Evolutionary conservation across 2,888 invertebrate species (phyloP).

Genomic region (Frankliniella fusca): DNA sequence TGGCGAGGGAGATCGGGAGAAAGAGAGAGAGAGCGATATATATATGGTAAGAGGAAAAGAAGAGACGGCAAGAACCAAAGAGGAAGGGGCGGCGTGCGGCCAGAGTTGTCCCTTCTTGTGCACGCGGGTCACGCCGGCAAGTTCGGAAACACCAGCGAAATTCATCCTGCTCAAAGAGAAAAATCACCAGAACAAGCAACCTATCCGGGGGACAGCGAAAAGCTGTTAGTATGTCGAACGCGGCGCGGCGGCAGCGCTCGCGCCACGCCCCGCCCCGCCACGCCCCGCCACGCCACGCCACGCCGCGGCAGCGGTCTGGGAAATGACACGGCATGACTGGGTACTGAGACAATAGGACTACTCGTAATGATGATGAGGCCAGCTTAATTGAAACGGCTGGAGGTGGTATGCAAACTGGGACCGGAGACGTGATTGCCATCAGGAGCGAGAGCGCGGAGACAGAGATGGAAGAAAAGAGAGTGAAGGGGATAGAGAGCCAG

Average conservation of each 20-base stretch:
- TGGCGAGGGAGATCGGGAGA: too few relatives aligned
- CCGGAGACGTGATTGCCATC: background rate
- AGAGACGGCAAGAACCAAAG: too few relatives aligned
- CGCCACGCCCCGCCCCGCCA: too few relatives aligned
- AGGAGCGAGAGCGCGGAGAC: background rate
- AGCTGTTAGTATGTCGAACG: too few relatives aligned
- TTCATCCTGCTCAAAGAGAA: slow-evolving; percentile 6
- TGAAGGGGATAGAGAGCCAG: too few relatives aligned
- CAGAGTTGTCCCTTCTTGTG: background rate
- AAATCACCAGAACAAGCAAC: background rate
- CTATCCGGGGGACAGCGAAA: background rate
- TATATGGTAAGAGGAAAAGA: too few relatives aligned
- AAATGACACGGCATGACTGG: too few relatives aligned
- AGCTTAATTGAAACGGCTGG: background rate
- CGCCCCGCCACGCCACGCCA: too few relatives aligned
- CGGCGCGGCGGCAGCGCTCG: too few relatives aligned
- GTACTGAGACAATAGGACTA: background rate
- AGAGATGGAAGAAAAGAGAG: background rate
- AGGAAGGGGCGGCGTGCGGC: too few relatives aligned
- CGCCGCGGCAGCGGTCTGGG: too few relatives aligned
- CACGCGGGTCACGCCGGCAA: background rate
- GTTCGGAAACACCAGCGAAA: slow-evolving; percentile 6
- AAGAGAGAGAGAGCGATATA: too few relatives aligned
- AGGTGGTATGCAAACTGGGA: background rate
- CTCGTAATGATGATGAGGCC: background rate